phyloP scores from a whole-genome alignment of 2,888 invertebrate genomes.

The Polyploca ridens region DNA sequence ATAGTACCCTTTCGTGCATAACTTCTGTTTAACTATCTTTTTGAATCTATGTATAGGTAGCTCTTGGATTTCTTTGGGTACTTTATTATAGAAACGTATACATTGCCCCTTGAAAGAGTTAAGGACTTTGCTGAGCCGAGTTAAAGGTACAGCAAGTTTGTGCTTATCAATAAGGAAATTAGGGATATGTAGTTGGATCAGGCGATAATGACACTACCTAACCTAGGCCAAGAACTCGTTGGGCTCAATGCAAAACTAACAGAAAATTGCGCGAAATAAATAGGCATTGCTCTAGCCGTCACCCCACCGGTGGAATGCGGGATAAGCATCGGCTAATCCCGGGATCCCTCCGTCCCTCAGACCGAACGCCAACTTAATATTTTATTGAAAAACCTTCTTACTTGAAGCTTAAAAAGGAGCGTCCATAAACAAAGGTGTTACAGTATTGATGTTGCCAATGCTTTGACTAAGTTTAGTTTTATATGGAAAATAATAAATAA shows the following conservation, averaged over 20 bases:
- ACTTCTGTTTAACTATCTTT: no score
- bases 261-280: not conserved
- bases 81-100: no score
- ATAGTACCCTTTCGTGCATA: no score
- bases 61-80: no score
- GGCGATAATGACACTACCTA: no score
- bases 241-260: not conserved
- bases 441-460: slow-evolving; percentile 16
- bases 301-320: slow-evolving; percentile 29
- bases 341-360: slow-evolving; percentile 21
- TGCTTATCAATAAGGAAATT: no score
- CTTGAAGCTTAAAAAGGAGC: slow-evolving; percentile 12
- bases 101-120: no score
- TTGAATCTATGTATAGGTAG: no score
- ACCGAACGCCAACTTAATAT: slow-evolving; percentile 41
- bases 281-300: not conserved
- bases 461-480: slow-evolving; percentile 15
- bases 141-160: no score
- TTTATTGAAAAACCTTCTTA: slow-evolving; percentile 43
- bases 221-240: not conserved
- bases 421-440: slow-evolving; percentile 1
- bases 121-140: no score
- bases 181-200: no score
- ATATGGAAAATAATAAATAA: no score
- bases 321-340: slow-evolving; percentile 34